Conservation (phyloP, 2,797 vertebrate species). For the Phrynocephalus vlangalii region DNA sequence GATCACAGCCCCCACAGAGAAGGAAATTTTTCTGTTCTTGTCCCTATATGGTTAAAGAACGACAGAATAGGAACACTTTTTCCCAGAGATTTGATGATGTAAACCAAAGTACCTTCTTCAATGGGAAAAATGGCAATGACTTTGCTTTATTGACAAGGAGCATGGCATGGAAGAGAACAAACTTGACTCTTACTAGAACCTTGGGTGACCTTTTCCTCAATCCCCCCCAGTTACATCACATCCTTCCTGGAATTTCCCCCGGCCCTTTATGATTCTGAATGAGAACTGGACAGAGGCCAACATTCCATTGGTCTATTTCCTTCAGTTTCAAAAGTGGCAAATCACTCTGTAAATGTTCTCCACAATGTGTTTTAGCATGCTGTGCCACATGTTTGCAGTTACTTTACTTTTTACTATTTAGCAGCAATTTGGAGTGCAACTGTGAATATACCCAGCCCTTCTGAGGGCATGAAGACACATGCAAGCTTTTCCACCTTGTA, state of each 20-base stretch:
- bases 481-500: constrained; percentile 66
- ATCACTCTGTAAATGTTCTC: not conserved
- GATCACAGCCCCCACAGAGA: not conserved
- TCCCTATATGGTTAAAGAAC: not conserved
- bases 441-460: constrained; percentile 71
- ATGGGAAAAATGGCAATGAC: not conserved
- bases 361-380: not conserved
- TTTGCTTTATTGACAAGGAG: not conserved
- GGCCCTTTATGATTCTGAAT: not conserved
- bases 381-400: not conserved
- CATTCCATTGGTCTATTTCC: constrained; percentile 15
- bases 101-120: not conserved
- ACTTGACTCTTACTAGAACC: not conserved
- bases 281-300: not conserved
- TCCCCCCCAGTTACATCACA: not conserved
- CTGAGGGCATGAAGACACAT: constrained; percentile 70
- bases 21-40: not conserved
- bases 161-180: not conserved
- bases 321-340: not conserved
- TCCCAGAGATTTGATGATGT: not conserved
- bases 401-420: constrained; percentile 29
- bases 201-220: constrained; percentile 3
- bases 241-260: not conserved
- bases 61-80: not conserved
- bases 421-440: constrained; percentile 55